Base-by-base conservation (phyloP, 2,113 vertebrate species). In the Chloropsis cyanopogon region DNA sequence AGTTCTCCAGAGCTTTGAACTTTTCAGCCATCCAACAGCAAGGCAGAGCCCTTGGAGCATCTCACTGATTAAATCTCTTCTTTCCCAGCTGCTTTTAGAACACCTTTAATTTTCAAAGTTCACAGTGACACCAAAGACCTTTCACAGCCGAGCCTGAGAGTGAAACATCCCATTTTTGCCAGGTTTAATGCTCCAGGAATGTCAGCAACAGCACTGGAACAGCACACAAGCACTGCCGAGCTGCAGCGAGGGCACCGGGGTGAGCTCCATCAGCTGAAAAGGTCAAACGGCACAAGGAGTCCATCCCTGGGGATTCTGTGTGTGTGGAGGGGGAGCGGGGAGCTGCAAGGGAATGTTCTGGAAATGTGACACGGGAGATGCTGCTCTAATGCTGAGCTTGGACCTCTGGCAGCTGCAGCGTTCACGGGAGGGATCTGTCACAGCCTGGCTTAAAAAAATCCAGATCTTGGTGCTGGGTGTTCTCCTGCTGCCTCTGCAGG, bases 261-360 rank as follows among this genome's bases (percentile, higher is more conserved):
- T 2, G 56, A 92, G 42, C 47, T 78, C 42, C 14, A 88, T 90
- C 68, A 59, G 69, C 66, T 82, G 95, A 54, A 95, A 97, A 96
- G 95, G 95, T 96, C 94, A 6, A 64, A 88, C 0, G 89, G 72
- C 89, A 92, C 14, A 1, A 25, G 65, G 93, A 90, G 79, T 56
- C 35, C 61, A 60, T 76, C 77, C 78, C 77, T 33, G 31, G 7
- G 56, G 80, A 24, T 35, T 14, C 23, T 28, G 53, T 4, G 44
- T 2, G 21, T 10, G 41, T 2, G 33, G 49, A 2, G 49, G 63
- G 81, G 12, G 61, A 72, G 56, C 49, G 23, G 69, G 52, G 14
- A 68, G 66, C 76, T 68, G 46, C 4, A 31, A 66, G 12, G 44
- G 66, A 93, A 90, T 61, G 41, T 69, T 86, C 73, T 53, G 94